These are phyloP conservation scores for Cheilosia urbana DNA, from an alignment of 2,888 invertebrate genomes.

Conservation along the genomic window DNA sequence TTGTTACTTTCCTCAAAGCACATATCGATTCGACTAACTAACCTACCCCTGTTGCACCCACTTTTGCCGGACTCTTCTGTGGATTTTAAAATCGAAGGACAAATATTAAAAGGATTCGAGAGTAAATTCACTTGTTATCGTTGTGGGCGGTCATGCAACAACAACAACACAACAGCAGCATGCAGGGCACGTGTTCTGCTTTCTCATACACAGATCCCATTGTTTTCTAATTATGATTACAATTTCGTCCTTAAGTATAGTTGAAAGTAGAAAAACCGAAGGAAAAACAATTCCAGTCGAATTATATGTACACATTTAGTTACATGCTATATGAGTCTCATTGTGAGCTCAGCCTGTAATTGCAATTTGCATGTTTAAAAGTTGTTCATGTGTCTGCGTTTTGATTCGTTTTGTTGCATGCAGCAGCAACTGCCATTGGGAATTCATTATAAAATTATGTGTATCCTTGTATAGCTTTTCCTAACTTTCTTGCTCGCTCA, in stretches of 20 bases:
- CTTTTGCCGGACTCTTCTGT: conserved; percentile 44
- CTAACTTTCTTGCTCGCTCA: conserved; percentile 15
- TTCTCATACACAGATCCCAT: conserved; percentile 12
- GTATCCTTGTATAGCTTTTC: conserved; percentile 60
- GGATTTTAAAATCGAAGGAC: conserved; percentile 62
- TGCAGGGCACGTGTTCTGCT: conserved; percentile 36
- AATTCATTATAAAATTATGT: conserved; percentile 61
- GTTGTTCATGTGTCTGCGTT: conserved; percentile 47
- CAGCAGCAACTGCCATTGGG: conserved; percentile 61
- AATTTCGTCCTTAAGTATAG: conserved; percentile 44
- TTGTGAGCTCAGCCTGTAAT: conserved; percentile 28
- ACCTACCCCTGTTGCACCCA: conserved; percentile 26
- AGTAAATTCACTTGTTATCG: conserved; percentile 74
- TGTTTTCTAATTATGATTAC: conserved; percentile 59
- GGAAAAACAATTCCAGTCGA: conserved; percentile 43
- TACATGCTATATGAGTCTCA: conserved; percentile 33
- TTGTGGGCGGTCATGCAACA: conserved; percentile 68
- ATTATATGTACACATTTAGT: conserved; percentile 35
- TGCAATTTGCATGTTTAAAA: conserved; percentile 69
- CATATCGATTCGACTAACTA: conserved; percentile 17
- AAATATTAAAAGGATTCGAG: conserved; percentile 54
- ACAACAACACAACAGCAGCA: conserved; percentile 23
- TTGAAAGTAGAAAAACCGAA: background rate
- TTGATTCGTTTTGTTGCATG: conserved; percentile 57
- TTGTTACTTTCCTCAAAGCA: too few relatives aligned